A percentile compares a stretch with the other conserved stretches of the same genome.
These are phyloP conservation scores for Agriopis leucophaearia DNA, from an alignment of 2,888 invertebrate genomes.

Conservation along the genomic window DNA sequence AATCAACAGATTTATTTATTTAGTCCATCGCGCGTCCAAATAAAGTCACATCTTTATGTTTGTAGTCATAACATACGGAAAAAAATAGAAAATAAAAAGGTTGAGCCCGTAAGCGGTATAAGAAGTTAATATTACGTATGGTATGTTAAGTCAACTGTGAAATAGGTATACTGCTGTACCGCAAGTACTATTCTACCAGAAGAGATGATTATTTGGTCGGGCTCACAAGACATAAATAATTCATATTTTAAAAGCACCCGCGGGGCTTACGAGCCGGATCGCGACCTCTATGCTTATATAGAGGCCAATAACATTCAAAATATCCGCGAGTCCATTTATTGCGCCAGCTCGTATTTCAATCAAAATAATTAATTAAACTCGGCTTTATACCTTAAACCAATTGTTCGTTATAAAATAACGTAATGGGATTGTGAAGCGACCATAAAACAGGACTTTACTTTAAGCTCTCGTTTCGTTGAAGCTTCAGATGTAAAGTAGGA, in stretches of 20 bases:
- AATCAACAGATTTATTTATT: conserved; percentile 43
- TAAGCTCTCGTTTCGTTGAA: conserved; percentile 26
- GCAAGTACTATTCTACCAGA: conserved; percentile 15
- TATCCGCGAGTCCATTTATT: conserved; percentile 38
- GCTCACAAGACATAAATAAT: conserved; percentile 51
- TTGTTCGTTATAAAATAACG: conserved; percentile 37
- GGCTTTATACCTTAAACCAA: conserved; percentile 37
- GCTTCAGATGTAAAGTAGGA: conserved; percentile 23
- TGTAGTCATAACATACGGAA: conserved; percentile 36
- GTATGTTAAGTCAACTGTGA: conserved; percentile 14
- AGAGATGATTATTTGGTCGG: conserved; percentile 42
- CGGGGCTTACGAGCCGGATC: conserved; percentile 38
- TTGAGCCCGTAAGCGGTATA: conserved; percentile 12
- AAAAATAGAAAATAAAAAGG: conserved; percentile 36
- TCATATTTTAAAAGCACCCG: conserved; percentile 50
- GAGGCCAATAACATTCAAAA: conserved; percentile 43
- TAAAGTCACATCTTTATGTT: conserved; percentile 38
- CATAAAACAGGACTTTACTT: conserved; percentile 35
- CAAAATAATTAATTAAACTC: conserved; percentile 45
- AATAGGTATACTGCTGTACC: conserved; percentile 23
- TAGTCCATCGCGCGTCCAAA: conserved; percentile 34
- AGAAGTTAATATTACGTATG: conserved; percentile 11
- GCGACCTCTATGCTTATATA: conserved; percentile 33
- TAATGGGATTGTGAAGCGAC: conserved; percentile 37
- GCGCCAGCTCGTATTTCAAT: conserved; percentile 43